phyloP scores from a whole-genome alignment of 2,113 vertebrate species.

The Trogon surrucura region DNA sequence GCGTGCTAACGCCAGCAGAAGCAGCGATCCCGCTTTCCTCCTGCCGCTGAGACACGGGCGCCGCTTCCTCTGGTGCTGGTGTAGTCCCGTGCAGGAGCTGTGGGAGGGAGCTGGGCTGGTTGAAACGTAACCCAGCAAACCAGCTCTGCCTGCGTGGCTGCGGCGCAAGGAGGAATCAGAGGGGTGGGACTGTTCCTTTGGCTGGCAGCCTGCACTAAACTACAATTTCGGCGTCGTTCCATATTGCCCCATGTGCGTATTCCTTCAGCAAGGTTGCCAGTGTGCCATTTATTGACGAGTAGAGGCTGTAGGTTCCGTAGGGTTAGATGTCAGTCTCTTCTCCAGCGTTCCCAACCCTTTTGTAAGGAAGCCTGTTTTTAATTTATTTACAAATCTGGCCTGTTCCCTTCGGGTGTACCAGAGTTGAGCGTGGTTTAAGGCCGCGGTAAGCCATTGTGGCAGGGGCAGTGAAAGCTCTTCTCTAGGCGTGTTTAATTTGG shows the following conservation, averaged over 20 bases:
- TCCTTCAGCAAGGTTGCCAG: not conserved
- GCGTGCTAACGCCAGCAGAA: fast-evolving
- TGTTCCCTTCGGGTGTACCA: not conserved
- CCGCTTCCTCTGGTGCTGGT: not conserved
- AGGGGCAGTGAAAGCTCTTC: not conserved
- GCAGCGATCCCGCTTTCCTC: not conserved
- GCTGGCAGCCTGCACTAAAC: not conserved
- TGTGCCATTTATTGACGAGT: fast-evolving
- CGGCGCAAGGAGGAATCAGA: not conserved
- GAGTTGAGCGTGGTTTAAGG: not conserved
- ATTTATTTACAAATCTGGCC: not conserved
- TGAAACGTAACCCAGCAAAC: not conserved
- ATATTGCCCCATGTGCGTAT: fast-evolving
- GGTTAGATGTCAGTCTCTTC: not conserved
- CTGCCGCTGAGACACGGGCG: fast-evolving
- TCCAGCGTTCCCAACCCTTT: not conserved
- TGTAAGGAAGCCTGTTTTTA: not conserved
- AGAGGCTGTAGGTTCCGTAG: not conserved
- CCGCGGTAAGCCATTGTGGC: not conserved
- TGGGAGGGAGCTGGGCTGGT: too few relatives aligned
- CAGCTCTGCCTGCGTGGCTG: not conserved
- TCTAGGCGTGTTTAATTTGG: fast-evolving
- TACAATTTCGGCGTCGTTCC: not conserved
- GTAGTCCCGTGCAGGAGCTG: not conserved
- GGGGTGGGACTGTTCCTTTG: not conserved